Evolutionary conservation across 2,797 vertebrate species (phyloP).

Genomic region (Austrolebias charrua): DNA sequence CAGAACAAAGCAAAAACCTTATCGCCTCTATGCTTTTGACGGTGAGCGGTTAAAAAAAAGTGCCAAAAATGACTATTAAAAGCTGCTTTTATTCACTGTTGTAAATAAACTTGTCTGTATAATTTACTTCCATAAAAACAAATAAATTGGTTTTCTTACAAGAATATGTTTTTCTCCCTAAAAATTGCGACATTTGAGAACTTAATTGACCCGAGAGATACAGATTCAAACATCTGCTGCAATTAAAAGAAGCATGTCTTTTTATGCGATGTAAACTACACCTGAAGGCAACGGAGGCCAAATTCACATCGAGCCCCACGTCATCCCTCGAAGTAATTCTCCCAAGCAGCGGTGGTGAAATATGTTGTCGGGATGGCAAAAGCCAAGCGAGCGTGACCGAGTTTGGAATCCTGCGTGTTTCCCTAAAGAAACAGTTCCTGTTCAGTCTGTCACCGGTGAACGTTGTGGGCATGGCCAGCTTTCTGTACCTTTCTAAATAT

Average conservation of each 20-base stretch:
- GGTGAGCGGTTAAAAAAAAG: too few relatives aligned
- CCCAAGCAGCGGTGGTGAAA: not conserved
- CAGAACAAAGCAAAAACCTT: too few relatives aligned
- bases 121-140: not conserved
- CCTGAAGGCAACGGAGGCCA: constrained; percentile 29
- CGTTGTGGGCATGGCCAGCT: constrained; percentile 31
- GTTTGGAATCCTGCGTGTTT: constrained; percentile 12
- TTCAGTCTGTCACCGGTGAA: constrained; percentile 32
- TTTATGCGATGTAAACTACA: constrained; percentile 10
- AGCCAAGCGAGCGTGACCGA: not conserved
- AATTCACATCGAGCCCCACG: not conserved
- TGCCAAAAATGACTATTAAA: too few relatives aligned
- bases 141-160: not conserved
- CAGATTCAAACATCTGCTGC: not conserved
- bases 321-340: constrained; percentile 15
- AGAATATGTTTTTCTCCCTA: not conserved
- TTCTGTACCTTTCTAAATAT: constrained; percentile 35
- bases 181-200: not conserved
- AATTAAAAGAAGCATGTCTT: constrained; percentile 4
- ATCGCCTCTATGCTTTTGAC: too few relatives aligned
- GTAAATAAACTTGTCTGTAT: too few relatives aligned
- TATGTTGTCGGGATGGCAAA: not conserved
- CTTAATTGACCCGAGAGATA: not conserved
- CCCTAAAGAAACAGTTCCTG: not conserved
- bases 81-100: not conserved